Percentiles rank a stretch among this genome's conserved stretches.
phyloP scores from a whole-genome alignment of 2,113 vertebrate species.

The Laticauda laticaudata region DNA sequence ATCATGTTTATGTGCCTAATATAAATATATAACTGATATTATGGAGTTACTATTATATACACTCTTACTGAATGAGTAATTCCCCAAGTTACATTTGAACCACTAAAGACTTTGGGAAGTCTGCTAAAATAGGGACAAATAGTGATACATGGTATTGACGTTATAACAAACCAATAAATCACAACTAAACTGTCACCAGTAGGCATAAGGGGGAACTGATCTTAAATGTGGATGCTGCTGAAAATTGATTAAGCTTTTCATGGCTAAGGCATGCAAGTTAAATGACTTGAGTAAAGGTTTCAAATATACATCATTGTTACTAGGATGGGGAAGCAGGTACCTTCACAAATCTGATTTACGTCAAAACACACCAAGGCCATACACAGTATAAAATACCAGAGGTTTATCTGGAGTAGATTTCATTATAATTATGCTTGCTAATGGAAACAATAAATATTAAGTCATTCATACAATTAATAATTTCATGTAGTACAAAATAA shows the following conservation, averaged over 20 bases:
- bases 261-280: constrained; percentile 37
- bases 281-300: constrained; percentile 35
- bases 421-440: not conserved
- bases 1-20: not conserved
- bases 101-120: not conserved
- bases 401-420: constrained; percentile 36
- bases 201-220: constrained; percentile 22
- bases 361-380: constrained; percentile 17
- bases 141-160: constrained; percentile 8
- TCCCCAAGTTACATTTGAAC: not conserved
- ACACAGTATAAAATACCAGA: constrained; percentile 37
- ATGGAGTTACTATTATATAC: not conserved
- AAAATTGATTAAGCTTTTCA: constrained; percentile 41
- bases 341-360: constrained; percentile 44
- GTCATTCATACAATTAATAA: not conserved
- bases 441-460: not conserved
- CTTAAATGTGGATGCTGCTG: constrained; percentile 43
- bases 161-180: constrained; percentile 32
- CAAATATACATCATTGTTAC: constrained; percentile 56
- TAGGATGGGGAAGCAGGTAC: constrained; percentile 33
- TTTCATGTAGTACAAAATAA: not conserved
- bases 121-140: not conserved
- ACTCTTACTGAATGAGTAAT: not conserved
- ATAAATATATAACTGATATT: not conserved
- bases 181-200: constrained; percentile 29